Percentiles rank a stretch among this genome's conserved stretches.
Evolutionary conservation across 2,888 invertebrate genomes (phyloP).

Genomic region (Microctonus hyperodae): DNA sequence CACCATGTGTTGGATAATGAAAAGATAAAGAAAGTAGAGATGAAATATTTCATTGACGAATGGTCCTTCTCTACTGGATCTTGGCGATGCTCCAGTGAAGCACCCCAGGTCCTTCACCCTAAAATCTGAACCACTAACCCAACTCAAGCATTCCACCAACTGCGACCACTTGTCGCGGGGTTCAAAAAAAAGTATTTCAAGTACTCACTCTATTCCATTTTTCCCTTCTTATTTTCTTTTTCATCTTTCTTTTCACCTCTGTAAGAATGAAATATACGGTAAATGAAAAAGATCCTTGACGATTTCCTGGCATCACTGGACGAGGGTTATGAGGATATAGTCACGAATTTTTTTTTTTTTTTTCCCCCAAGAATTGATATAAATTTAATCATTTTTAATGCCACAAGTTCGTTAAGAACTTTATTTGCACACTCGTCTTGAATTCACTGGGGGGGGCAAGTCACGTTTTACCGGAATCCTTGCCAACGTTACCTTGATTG

Average conservation of each 20-base stretch:
- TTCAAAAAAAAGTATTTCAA: conserved; percentile 33
- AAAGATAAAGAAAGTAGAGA: not conserved
- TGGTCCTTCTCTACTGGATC: not conserved
- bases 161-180: conserved; percentile 37
- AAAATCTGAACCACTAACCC: conserved; percentile 26
- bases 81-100: conserved; percentile 40
- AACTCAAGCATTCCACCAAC: conserved; percentile 34
- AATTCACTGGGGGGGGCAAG: not conserved
- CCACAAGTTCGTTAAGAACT: not conserved
- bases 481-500: not conserved
- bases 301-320: not conserved
- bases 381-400: not conserved
- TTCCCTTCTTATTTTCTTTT: not conserved
- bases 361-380: not conserved
- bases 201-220: conserved; percentile 30
- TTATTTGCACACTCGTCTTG: not conserved
- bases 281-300: not conserved
- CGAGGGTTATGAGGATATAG: not conserved
- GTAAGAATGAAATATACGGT: conserved; percentile 26
- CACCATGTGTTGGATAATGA: not conserved
- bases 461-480: not conserved
- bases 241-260: not conserved
- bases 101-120: conserved; percentile 35
- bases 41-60: not conserved
- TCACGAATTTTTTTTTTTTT: not conserved